Base-by-base conservation (phyloP, 2,888 invertebrate species). In the Ptilodon capucinus region DNA sequence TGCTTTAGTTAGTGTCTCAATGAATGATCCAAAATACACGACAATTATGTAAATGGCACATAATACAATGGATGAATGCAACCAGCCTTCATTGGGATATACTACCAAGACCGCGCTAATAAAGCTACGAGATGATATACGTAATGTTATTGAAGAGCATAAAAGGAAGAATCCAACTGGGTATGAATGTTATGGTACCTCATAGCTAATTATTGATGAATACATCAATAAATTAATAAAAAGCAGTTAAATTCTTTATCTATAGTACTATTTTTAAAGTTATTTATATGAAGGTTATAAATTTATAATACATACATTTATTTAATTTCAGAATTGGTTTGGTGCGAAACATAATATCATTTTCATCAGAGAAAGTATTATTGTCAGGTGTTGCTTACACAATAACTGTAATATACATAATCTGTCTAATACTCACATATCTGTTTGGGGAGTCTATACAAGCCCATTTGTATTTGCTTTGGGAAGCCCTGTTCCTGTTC, bases 101-200 rank as follows among this genome's bases (percentile, higher is more conserved):
- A 91, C 93, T 38, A 96, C 96, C 9, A 89, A 90, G 71, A 93
- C 93, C 52, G 96, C 96, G 18, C 79, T 97, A 47, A 86, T 92
- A 57, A 94, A 93, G 71, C 90, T 97, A 51, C 92, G 94, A 65
- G 92, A 93, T 64, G 96, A 96, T 76, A 94, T 97, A 60, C 91
- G 92, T 58, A 81, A 82, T 54, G 92, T 94, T 50, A 85, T 96
- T 48, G 81, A 91, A 39, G 93, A 94, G 53, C 93, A 94, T 75
- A 92, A 93, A 78, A 85, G 92, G 60, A 93, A 92, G 55, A 92
- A 91, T 73, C 71, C 79, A 40, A 71, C 77, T 74, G 81, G 83
- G 92, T 90, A 71, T 46, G 64, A 43, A 36, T 6, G 2, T 30
- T 40, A 9, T 41, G 19, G n/a, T 4, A 34, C 14, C 9, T 28